These are phyloP conservation scores for Coptodon rendalli DNA, from an alignment of 2,113 vertebrate genomes.

Conservation along the genomic window DNA sequence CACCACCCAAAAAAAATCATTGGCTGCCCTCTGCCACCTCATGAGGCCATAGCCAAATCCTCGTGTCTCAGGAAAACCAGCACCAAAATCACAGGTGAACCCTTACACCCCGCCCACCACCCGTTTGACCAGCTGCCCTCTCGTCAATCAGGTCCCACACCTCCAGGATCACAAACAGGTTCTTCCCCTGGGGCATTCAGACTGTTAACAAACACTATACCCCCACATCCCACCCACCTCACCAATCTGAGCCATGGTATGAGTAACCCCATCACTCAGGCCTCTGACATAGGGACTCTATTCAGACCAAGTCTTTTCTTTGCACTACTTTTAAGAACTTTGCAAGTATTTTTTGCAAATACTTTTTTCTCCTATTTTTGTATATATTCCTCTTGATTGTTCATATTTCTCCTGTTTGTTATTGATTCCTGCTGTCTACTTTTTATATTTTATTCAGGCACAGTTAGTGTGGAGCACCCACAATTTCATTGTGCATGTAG, in stretches of 20 bases:
- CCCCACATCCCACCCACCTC: background rate
- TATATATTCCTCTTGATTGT: background rate
- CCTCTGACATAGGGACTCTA: background rate
- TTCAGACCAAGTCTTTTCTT: background rate
- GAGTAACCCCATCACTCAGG: background rate
- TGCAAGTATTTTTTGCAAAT: background rate
- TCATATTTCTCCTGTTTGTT: background rate
- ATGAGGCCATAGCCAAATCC: background rate
- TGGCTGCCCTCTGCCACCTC: background rate
- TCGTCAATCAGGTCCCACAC: background rate
- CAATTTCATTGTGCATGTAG: background rate
- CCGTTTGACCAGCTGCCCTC: background rate
- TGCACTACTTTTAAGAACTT: background rate
- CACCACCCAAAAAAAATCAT: rapidly evolving
- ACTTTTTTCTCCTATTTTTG: background rate
- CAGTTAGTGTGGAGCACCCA: background rate
- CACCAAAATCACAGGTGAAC: background rate
- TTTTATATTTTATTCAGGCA: background rate
- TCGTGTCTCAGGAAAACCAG: background rate
- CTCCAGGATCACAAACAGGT: background rate
- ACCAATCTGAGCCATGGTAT: background rate
- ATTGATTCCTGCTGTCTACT: background rate
- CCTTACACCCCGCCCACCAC: background rate
- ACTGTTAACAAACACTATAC: background rate
- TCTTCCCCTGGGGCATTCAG: background rate